A percentile compares a stretch with the other conserved stretches of the same genome.
These are phyloP conservation scores for Odontomyia ornata DNA, from an alignment of 2,888 invertebrate species.

Conservation along the genomic window DNA sequence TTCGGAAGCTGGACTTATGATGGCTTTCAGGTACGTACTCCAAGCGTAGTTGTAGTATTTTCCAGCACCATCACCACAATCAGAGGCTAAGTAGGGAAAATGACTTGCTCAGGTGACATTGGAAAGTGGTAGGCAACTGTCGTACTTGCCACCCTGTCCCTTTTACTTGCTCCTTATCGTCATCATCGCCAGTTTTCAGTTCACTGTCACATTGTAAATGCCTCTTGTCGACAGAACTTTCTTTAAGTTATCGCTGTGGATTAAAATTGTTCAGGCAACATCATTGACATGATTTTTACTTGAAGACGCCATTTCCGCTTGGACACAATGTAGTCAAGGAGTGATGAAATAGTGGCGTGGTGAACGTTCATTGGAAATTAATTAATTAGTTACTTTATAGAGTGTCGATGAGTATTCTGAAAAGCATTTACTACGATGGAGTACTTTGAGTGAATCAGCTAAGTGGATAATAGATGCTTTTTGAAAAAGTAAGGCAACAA, in stretches of 20 bases:
- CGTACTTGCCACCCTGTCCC: no score
- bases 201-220: background rate
- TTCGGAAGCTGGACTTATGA: slow-evolving; percentile 86
- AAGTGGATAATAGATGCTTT: no score
- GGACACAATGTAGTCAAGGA: no score
- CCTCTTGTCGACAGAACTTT: background rate
- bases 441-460: no score
- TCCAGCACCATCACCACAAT: background rate
- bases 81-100: background rate
- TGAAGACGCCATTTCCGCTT: no score
- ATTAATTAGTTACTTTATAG: no score
- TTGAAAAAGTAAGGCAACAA: no score
- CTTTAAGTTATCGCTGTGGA: background rate
- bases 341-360: no score
- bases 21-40: slow-evolving; percentile 74
- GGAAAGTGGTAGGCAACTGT: background rate
- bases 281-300: background rate
- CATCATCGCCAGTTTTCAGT: background rate
- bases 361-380: no score
- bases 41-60: background rate
- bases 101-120: slow-evolving; percentile 1
- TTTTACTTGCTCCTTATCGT: background rate
- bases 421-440: no score
- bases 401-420: no score
- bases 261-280: background rate